These are phyloP conservation scores for Gila robusta DNA, from an alignment of 2,797 vertebrate species.

Conservation along the genomic window DNA sequence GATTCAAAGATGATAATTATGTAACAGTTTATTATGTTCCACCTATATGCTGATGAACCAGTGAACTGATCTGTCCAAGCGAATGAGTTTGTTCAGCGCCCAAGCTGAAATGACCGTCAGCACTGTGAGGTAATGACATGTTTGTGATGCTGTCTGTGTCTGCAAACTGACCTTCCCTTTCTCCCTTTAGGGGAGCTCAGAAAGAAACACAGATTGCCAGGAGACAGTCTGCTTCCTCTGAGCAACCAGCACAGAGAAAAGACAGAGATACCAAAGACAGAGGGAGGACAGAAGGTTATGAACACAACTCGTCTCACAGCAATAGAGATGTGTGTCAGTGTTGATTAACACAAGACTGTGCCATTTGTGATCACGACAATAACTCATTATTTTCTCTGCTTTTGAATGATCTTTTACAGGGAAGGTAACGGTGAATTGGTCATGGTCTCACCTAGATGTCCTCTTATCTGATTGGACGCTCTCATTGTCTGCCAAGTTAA, in stretches of 20 bases:
- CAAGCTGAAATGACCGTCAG: constrained; percentile 20
- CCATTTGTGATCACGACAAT: not conserved
- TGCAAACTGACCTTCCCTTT: constrained; percentile 83
- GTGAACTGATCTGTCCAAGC: constrained; percentile 25
- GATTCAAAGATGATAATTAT: not conserved
- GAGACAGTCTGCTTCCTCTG: constrained; percentile 81
- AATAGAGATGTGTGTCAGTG: constrained; percentile 5
- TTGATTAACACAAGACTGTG: not conserved
- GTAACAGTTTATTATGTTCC: not conserved
- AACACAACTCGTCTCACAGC: not conserved
- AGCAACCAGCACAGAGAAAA: constrained; percentile 56
- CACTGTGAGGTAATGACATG: constrained; percentile 27
- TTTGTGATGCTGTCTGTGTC: constrained; percentile 58
- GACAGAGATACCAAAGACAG: constrained; percentile 23
- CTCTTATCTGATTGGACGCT: constrained; percentile 89
- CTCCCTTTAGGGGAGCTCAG: constrained; percentile 82
- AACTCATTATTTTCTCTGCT: not conserved
- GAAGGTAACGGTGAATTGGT: not conserved
- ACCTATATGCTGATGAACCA: not conserved
- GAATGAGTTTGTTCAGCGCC: constrained; percentile 15
- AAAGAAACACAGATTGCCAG: constrained; percentile 80
- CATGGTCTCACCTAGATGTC: constrained; percentile 85
- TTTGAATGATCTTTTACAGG: not conserved
- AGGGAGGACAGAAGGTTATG: constrained; percentile 24
- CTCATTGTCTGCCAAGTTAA: constrained; percentile 91